A percentile compares a stretch with the other conserved stretches of the same genome.
Conservation (phyloP, 2,113 vertebrate species). For the Calypte anna region DNA sequence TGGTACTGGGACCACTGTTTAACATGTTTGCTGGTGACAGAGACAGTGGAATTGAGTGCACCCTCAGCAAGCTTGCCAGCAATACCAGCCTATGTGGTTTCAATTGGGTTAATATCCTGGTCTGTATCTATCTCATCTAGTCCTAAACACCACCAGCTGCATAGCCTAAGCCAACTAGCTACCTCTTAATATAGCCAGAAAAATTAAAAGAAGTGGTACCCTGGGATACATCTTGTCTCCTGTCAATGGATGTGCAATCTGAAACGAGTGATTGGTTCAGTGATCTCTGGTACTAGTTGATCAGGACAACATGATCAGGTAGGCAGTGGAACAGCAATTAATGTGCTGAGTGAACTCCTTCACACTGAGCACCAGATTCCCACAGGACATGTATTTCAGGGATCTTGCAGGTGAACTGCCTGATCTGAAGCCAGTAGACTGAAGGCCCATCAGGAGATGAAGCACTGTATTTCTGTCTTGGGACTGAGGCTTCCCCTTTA, state of each 20-base stretch:
- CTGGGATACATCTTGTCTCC: too few relatives aligned
- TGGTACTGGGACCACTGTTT: too few relatives aligned
- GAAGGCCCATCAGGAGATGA: not conserved
- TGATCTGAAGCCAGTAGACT: not conserved
- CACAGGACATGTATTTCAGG: rapidly evolving
- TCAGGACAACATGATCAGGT: rapidly evolving
- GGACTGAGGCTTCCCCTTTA: not conserved
- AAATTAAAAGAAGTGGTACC: not conserved
- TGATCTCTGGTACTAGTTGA: too few relatives aligned
- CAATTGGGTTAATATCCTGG: not conserved
- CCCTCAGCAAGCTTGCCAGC: too few relatives aligned
- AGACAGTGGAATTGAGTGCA: too few relatives aligned
- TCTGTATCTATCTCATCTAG: not conserved
- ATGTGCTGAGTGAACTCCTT: not conserved
- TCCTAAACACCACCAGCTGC: not conserved
- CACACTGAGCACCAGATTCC: not conserved
- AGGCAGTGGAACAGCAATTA: not conserved
- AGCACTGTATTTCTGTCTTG: not conserved
- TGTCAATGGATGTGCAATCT: not conserved
- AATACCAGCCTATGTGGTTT: too few relatives aligned
- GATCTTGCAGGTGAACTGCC: not conserved
- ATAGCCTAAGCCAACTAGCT: not conserved
- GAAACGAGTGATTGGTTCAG: not conserved
- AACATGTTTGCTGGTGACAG: too few relatives aligned
- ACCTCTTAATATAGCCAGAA: not conserved